A percentile compares a stretch with the other conserved stretches of the same genome.
Conservation (phyloP, 2,888 invertebrate species). For the Lydus trimaculatus region DNA sequence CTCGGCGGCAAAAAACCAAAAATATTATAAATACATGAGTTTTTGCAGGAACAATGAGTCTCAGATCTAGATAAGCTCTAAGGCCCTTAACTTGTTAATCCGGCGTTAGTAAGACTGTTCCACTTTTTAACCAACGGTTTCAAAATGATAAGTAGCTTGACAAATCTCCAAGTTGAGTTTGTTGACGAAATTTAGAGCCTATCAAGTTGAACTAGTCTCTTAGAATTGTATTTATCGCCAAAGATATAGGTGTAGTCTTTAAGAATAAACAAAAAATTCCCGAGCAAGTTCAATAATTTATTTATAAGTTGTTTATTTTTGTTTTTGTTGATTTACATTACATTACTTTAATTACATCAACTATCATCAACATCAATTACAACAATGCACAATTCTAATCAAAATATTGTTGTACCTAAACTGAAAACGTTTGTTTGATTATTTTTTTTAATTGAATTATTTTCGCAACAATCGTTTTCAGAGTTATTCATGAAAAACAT, state of each 20-base stretch:
- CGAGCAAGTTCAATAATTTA: constrained; percentile 25
- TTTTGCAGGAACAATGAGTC: no score
- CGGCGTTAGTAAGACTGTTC: no score
- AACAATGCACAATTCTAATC: neutral
- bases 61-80: no score
- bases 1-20: no score
- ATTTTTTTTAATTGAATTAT: neutral
- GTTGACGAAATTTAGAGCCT: no score
- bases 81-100: no score
- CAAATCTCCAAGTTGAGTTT: no score
- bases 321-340: constrained; percentile 15
- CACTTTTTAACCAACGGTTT: no score
- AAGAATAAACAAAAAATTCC: constrained; percentile 22
- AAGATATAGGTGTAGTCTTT: constrained; percentile 39
- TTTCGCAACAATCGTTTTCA: neutral
- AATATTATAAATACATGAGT: no score
- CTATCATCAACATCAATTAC: constrained; percentile 23
- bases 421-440: neutral
- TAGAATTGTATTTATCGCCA: constrained; percentile 39
- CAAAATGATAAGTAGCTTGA: no score
- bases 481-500: neutral
- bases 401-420: neutral
- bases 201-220: constrained; percentile 19
- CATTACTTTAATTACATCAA: neutral
- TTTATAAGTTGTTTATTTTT: constrained; percentile 24